Percentiles rank a stretch among this genome's conserved stretches.
Evolutionary conservation across 1,140 invertebrate genomes (phyloP).

Genomic region (Drosophila fuyamai): DNA sequence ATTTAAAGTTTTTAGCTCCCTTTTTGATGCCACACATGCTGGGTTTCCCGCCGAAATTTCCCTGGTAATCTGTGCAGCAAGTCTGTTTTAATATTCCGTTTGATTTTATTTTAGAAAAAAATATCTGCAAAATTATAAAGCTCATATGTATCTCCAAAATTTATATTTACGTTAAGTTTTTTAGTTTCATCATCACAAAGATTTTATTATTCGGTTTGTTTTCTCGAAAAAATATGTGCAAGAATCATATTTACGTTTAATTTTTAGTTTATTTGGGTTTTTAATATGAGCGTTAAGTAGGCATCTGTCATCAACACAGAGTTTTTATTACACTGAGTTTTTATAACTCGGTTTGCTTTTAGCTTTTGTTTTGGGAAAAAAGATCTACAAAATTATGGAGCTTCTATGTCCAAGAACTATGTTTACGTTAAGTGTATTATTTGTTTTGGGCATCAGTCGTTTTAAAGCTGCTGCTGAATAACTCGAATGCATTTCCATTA

Average conservation of each 20-base stretch:
- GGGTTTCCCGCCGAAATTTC: not conserved
- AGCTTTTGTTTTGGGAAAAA: not conserved
- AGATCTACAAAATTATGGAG: not conserved
- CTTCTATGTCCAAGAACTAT: not conserved
- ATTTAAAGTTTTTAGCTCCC: constrained; percentile 1
- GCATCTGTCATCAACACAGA: too few relatives aligned
- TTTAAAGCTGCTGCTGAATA: constrained; percentile 26
- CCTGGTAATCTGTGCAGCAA: not conserved
- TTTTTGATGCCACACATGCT: constrained; percentile 12
- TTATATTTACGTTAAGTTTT: not conserved
- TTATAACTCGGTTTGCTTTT: not conserved
- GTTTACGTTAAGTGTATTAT: not conserved
- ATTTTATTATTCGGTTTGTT: too few relatives aligned
- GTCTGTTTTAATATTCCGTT: not conserved
- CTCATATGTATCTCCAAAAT: not conserved
- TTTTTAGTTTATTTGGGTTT: not conserved
- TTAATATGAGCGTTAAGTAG: constrained; percentile 5
- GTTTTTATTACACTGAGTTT: too few relatives aligned
- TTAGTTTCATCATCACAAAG: too few relatives aligned
- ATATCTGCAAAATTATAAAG: not conserved
- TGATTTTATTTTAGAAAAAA: not conserved
- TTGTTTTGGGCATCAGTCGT: not conserved
- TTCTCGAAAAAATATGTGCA: not conserved
- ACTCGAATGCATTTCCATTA: constrained; percentile 18
- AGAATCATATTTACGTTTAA: not conserved